Conservation (phyloP, 2,113 vertebrate species). For the Bujurquina vittata region DNA sequence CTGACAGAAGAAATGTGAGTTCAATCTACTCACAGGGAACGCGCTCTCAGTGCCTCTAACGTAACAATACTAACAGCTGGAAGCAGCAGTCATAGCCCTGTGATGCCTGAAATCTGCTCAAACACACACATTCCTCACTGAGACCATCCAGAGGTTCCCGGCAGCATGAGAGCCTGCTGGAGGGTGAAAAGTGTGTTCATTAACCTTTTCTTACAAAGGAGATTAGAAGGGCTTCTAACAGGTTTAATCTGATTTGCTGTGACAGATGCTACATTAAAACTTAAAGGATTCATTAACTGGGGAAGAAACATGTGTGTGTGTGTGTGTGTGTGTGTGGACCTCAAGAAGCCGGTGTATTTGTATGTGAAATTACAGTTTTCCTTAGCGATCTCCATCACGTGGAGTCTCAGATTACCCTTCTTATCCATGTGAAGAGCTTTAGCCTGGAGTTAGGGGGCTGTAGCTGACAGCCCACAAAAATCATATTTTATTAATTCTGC, state of each 20-base stretch:
- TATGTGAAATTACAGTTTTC: neutral
- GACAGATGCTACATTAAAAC: neutral
- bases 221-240: slow-evolving; percentile 24
- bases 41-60: neutral
- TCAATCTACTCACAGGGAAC: neutral
- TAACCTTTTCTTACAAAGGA: neutral
- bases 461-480: neutral
- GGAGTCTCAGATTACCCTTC: neutral
- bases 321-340: neutral
- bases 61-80: neutral
- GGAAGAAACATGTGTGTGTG: neutral
- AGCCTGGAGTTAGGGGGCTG: too few relatives aligned
- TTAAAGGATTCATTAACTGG: neutral
- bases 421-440: neutral
- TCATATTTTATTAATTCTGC: neutral
- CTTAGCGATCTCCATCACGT: neutral
- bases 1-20: neutral
- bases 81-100: neutral
- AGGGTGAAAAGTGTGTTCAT: neutral
- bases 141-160: neutral
- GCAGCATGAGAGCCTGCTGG: neutral
- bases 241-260: slow-evolving; percentile 33
- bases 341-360: neutral
- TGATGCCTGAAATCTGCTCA: slow-evolving; percentile 1
- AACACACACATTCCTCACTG: slow-evolving; percentile 45